phyloP scores from a whole-genome alignment of 2,888 invertebrate genomes.

The Macaria notata region DNA sequence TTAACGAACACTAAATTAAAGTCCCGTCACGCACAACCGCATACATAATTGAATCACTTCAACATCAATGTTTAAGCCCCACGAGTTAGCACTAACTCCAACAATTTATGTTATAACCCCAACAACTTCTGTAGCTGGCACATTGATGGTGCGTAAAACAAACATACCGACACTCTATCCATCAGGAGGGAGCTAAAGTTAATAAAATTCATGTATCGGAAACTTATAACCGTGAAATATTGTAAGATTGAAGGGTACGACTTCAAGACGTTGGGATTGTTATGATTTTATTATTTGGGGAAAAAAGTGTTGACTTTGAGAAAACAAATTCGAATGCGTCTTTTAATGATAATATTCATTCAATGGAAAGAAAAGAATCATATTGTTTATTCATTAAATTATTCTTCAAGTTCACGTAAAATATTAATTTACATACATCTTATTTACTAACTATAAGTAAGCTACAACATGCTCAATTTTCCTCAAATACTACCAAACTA shows the following conservation, averaged over 20 bases:
- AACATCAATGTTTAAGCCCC: constrained; percentile 16
- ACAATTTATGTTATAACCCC: constrained; percentile 43
- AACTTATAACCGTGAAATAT: constrained; percentile 79
- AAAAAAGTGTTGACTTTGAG: no score
- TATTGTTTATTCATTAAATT: no score
- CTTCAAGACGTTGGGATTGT: constrained; percentile 45
- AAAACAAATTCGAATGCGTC: no score
- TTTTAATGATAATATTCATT: no score
- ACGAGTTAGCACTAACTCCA: constrained; percentile 14
- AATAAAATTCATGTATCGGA: constrained; percentile 83
- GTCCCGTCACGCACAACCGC: constrained; percentile 47
- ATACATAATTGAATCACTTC: constrained; percentile 51
- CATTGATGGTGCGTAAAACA: constrained; percentile 78
- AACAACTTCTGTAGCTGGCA: constrained; percentile 56
- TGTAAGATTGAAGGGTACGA: constrained; percentile 66
- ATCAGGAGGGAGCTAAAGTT: constrained; percentile 68
- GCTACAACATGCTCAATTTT: no score
- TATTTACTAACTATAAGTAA: no score
- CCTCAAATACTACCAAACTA: no score
- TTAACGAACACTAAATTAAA: constrained; percentile 21
- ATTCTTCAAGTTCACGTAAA: no score
- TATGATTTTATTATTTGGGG: constrained; percentile 36
- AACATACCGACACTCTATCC: constrained; percentile 72
- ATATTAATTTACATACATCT: no score
- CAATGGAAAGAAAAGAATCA: no score